phyloP scores from a whole-genome alignment of 2,113 vertebrate species.

The Peromyscus leucopus region DNA sequence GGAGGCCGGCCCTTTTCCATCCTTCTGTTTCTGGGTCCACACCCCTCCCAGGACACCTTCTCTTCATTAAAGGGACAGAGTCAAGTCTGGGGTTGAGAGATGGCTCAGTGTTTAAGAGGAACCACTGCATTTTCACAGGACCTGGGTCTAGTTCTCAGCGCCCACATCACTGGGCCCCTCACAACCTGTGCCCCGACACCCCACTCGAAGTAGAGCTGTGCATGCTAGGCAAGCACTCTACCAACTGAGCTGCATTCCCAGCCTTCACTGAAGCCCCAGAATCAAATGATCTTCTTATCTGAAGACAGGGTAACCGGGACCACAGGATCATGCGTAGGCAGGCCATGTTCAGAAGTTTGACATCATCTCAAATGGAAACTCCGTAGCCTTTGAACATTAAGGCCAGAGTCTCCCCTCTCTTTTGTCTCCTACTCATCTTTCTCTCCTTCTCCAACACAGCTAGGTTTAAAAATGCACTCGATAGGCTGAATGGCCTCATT shows the following conservation, averaged over 20 bases:
- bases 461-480: not conserved
- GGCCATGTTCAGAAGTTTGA: too few relatives aligned
- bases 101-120: not conserved
- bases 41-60: not conserved
- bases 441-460: not conserved
- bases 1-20: not conserved
- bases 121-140: not conserved
- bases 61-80: constrained; percentile 13
- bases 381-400: not conserved
- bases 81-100: not conserved
- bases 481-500: not conserved
- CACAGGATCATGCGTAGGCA: not conserved
- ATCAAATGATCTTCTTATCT: not conserved
- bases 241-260: not conserved
- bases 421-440: not conserved
- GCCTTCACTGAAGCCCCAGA: not conserved
- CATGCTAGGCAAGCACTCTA: not conserved
- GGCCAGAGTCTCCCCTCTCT: not conserved
- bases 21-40: not conserved
- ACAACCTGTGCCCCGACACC: not conserved
- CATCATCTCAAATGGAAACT: not conserved
- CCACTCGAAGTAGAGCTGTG: not conserved
- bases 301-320: not conserved
- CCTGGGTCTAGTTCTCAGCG: not conserved
- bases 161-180: not conserved